phyloP scores from a whole-genome alignment of 1,140 invertebrate genomes.

The Zophobas morio region DNA sequence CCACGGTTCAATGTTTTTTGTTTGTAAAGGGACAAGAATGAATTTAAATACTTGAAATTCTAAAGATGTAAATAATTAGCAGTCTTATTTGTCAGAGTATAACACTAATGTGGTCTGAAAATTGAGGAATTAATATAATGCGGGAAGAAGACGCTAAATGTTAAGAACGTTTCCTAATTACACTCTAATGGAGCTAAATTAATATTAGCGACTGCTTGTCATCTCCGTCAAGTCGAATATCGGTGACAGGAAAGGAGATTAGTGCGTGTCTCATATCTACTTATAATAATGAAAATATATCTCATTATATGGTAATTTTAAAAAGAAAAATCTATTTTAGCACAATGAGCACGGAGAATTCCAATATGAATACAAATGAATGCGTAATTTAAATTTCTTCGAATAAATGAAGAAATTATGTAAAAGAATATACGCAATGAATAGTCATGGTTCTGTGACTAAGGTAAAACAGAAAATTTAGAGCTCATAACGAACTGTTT shows the following conservation, averaged over 20 bases:
- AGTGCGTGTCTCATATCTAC: constrained; percentile 35
- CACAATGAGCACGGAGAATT: no score
- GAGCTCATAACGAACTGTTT: constrained; percentile 29
- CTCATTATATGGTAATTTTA: neutral
- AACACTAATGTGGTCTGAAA: constrained; percentile 14
- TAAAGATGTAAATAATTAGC: no score
- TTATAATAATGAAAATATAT: constrained; percentile 28
- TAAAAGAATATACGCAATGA: constrained; percentile 12
- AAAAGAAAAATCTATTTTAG: neutral
- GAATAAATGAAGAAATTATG: constrained; percentile 18
- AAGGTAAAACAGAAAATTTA: constrained; percentile 15
- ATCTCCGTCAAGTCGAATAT: constrained; percentile 42
- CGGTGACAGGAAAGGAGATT: constrained; percentile 49
- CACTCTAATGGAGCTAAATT: constrained; percentile 51
- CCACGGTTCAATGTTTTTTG: no score
- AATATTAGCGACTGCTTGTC: constrained; percentile 50
- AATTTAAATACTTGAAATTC: neutral
- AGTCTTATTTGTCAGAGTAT: constrained; percentile 7
- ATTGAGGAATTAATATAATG: constrained; percentile 44
- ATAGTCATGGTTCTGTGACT: constrained; percentile 14
- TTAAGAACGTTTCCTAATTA: constrained; percentile 50
- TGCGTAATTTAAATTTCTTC: neutral
- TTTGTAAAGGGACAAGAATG: neutral
- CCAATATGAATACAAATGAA: neutral
- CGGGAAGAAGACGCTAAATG: constrained; percentile 43